phyloP scores from a whole-genome alignment of 2,113 vertebrate genomes.

The chimpanzee (Pan troglodytes) region NHGRI_mPanTro3-v2.1_pri NC_072411.2:40191001-40191500 shows the following conservation, averaged over 20 bases:
- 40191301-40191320: background rate
- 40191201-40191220: background rate
- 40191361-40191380: background rate
- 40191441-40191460: background rate
- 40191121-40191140: background rate
- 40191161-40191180: background rate
- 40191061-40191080: background rate
- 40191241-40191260: background rate
- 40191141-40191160: background rate
- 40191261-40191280: background rate
- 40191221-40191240: background rate
- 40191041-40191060: background rate
- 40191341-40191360: background rate
- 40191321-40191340: background rate
- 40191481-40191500: background rate
- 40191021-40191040: background rate
- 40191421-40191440: conserved; percentile 10
- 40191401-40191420: background rate
- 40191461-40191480: background rate
- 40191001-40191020: background rate
- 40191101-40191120: background rate
- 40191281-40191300: background rate
- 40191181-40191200: background rate
- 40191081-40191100: background rate
- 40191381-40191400: background rate